Evolutionary conservation across 2,888 invertebrate genomes (phyloP).

Genomic region (Pristionchus maxplancki): DNA sequence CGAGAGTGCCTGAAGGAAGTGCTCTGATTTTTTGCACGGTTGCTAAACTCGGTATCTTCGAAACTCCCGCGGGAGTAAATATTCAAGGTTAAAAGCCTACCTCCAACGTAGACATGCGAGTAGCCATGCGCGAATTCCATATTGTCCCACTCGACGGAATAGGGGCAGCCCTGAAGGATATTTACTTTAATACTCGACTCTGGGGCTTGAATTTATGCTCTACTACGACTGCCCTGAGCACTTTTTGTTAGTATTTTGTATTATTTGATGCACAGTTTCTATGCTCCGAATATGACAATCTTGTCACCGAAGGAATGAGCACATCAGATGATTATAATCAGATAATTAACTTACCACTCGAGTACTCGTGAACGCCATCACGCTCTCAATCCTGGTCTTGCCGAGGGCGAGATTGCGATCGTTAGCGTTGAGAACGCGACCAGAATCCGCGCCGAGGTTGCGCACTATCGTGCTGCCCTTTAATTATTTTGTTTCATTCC

Average conservation of each 20-base stretch:
- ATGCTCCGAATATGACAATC: too few relatives aligned
- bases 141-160: slow-evolving; percentile 45
- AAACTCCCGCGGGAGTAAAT: too few relatives aligned
- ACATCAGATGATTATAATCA: too few relatives aligned
- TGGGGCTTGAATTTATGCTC: too few relatives aligned
- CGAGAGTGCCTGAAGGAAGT: background rate
- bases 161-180: slow-evolving; percentile 31
- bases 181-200: background rate
- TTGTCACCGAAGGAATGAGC: too few relatives aligned
- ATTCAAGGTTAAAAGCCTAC: background rate
- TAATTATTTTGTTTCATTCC: background rate
- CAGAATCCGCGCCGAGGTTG: background rate
- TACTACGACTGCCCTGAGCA: too few relatives aligned
- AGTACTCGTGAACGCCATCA: background rate
- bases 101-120: slow-evolving; percentile 46
- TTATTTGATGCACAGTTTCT: too few relatives aligned
- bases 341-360: too few relatives aligned
- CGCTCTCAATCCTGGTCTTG: slow-evolving; percentile 25
- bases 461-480: slow-evolving; percentile 12
- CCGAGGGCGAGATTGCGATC: background rate
- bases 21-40: background rate
- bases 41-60: too few relatives aligned
- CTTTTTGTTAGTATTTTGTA: too few relatives aligned
- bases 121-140: slow-evolving; percentile 47
- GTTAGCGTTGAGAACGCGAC: background rate